Conservation (phyloP, 2,888 invertebrate species). For the Cataglyphis altisquamis region DNA sequence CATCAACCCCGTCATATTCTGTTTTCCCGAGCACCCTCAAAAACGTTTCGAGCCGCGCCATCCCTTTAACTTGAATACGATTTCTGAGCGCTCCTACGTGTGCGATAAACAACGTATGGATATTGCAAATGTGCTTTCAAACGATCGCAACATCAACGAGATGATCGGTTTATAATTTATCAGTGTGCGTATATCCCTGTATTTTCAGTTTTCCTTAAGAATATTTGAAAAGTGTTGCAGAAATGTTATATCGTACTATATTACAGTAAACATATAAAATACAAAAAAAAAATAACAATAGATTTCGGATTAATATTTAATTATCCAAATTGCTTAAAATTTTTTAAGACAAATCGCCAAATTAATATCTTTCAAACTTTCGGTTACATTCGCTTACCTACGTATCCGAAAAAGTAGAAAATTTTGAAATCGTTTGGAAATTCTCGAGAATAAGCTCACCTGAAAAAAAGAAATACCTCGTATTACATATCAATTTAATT, state of each 20-base stretch:
- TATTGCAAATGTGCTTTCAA: slow-evolving; percentile 71
- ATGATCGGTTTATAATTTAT: slow-evolving; percentile 35
- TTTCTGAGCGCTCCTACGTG: slow-evolving; percentile 76
- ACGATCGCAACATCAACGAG: slow-evolving; percentile 59
- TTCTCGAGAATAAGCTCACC: slow-evolving; percentile 70
- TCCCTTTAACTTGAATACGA: slow-evolving; percentile 72
- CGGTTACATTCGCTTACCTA: slow-evolving; percentile 55
- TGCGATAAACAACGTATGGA: slow-evolving; percentile 78
- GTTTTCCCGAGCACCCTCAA: slow-evolving; percentile 59
- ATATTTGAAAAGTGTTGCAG: not conserved
- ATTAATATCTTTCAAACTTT: slow-evolving; percentile 17
- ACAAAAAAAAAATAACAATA: not conserved
- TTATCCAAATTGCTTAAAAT: not conserved
- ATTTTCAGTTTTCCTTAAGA: not conserved
- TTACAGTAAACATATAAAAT: not conserved
- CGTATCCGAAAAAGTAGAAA: slow-evolving; percentile 61
- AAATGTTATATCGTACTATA: not conserved
- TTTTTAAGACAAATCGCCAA: not conserved
- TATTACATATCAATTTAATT: slow-evolving; percentile 18
- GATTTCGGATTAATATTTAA: not conserved
- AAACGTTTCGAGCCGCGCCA: slow-evolving; percentile 56
- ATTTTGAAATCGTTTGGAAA: slow-evolving; percentile 63
- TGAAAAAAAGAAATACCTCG: slow-evolving; percentile 54
- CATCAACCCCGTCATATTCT: slow-evolving; percentile 56
- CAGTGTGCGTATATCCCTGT: not conserved